Base-by-base conservation (phyloP, 2,113 vertebrate species). In the Galeopterus variegatus region DNA sequence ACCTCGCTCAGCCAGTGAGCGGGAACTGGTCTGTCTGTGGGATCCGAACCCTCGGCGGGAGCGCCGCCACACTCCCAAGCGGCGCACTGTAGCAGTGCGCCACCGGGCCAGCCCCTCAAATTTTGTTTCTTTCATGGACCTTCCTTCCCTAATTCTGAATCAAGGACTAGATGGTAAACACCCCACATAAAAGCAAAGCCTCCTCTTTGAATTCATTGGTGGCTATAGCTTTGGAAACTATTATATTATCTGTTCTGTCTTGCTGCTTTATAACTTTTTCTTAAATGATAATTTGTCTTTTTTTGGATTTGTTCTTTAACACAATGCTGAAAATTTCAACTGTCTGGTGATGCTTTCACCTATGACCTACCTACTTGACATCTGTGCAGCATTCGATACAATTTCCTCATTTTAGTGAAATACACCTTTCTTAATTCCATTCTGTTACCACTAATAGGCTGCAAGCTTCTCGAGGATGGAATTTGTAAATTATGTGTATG, bases 301-400 rank as follows among this genome's bases (percentile, higher is more conserved):
- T 95, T 90, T 82, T 85, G 72, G 6, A 31, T 83, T 45, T 93
- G n/a, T 93, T 92, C 73, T 52, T 84, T 95, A 70, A 69, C 18
- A 93, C 31, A 58, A 14, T 10, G 28, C n/a, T 72, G 56, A 45
- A 88, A 79, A 77, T 73, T 87, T 93, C 73, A 96, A 52, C 23
- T 2, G 3, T 65, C 52, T 24, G 5, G n/a, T 1, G 3, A 45
- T 26, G 12, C 23, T 36, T 28, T 93, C 26, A 18, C 41, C 28
- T 70, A 14, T 12, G 41, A 85, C 67, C 54, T 52, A 54, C 14
- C 58, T 45, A 58, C 48, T 52, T 41, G 48, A 87, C 33, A 73
- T 85, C 28, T 54, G 21, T 70, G 36, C 31, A 85, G 50, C 60
- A 83, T 41, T 52, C 87, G n/a, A 69, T 36, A 52, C 0, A 0